These are phyloP conservation scores for Hirtodrosophila trivittata DNA, from an alignment of 2,888 invertebrate species.

Conservation along the genomic window DNA sequence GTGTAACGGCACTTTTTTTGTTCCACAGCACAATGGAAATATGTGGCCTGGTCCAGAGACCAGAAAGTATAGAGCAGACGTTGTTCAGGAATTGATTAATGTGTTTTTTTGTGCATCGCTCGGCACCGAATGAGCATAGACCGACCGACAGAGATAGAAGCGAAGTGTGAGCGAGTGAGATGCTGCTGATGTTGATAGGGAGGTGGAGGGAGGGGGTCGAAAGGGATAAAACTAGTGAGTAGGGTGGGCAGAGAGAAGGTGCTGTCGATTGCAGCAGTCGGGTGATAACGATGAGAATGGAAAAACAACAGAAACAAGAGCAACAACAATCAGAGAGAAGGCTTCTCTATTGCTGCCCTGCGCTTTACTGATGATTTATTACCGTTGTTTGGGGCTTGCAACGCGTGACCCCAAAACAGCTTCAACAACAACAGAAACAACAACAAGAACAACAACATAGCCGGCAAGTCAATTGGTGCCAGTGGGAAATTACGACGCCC, in stretches of 20 bases:
- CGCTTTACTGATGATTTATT: constrained; percentile 67
- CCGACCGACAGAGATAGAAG: neutral
- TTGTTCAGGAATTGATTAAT: constrained; percentile 73
- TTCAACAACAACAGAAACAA: constrained; percentile 40
- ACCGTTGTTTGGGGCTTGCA: constrained; percentile 75
- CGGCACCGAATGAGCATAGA: constrained; percentile 17
- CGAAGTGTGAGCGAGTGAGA: neutral
- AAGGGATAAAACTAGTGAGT: neutral
- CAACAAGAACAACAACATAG: constrained; percentile 32
- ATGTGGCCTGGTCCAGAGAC: constrained; percentile 39
- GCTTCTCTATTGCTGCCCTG: constrained; percentile 20
- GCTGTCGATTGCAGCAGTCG: constrained; percentile 75
- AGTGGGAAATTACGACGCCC: constrained; percentile 53
- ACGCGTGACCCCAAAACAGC: constrained; percentile 68
- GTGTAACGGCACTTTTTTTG: constrained; percentile 64
- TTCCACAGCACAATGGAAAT: constrained; percentile 47
- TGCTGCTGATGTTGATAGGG: neutral
- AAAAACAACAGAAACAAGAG: constrained; percentile 37
- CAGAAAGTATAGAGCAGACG: constrained; percentile 43
- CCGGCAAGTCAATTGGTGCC: constrained; percentile 66
- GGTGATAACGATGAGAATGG: constrained; percentile 72
- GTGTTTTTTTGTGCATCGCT: constrained; percentile 61
- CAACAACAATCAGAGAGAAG: constrained; percentile 6
- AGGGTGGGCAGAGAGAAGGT: constrained; percentile 5
- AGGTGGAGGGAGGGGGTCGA: neutral